phyloP scores from a whole-genome alignment of 2,888 invertebrate species.

The Pherbina coryleti region DNA sequence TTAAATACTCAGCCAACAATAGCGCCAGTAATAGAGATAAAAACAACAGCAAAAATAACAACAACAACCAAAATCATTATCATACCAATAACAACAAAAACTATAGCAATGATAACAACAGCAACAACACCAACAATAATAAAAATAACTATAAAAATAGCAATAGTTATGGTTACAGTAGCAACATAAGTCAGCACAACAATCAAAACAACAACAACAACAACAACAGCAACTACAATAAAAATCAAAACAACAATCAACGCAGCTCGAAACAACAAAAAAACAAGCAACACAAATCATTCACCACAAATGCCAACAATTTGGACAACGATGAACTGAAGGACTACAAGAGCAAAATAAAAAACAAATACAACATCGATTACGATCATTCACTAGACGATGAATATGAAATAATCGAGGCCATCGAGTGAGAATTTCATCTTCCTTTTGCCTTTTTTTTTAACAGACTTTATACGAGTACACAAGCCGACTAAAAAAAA shows the following conservation, averaged over 20 bases:
- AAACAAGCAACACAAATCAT: slow-evolving; percentile 39
- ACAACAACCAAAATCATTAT: slow-evolving; percentile 43
- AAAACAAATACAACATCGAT: slow-evolving; percentile 70
- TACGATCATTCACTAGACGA: slow-evolving; percentile 69
- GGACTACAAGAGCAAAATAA: slow-evolving; percentile 68
- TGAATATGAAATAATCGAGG: slow-evolving; percentile 70
- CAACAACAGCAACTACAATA: slow-evolving; percentile 32
- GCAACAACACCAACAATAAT: slow-evolving; percentile 41
- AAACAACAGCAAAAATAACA: slow-evolving; percentile 37
- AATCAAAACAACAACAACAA: slow-evolving; percentile 36
- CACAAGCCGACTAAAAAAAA: no score
- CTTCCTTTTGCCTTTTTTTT: no score
- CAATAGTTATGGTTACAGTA: slow-evolving; percentile 47
- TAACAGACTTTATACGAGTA: no score
- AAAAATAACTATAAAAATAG: slow-evolving; percentile 48
- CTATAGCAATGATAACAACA: slow-evolving; percentile 30
- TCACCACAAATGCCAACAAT: slow-evolving; percentile 57
- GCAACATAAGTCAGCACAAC: slow-evolving; percentile 41
- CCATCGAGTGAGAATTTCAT: slow-evolving; percentile 63
- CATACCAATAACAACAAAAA: slow-evolving; percentile 36
- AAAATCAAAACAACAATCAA: slow-evolving; percentile 39
- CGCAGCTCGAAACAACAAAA: slow-evolving; percentile 37
- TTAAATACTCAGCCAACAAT: slow-evolving; percentile 58
- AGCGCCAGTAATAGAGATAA: slow-evolving; percentile 49
- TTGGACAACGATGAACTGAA: slow-evolving; percentile 64